A percentile compares a stretch with the other conserved stretches of the same genome.
Evolutionary conservation across 2,888 invertebrate genomes (phyloP).

Genomic region (Craniophora ligustri): DNA sequence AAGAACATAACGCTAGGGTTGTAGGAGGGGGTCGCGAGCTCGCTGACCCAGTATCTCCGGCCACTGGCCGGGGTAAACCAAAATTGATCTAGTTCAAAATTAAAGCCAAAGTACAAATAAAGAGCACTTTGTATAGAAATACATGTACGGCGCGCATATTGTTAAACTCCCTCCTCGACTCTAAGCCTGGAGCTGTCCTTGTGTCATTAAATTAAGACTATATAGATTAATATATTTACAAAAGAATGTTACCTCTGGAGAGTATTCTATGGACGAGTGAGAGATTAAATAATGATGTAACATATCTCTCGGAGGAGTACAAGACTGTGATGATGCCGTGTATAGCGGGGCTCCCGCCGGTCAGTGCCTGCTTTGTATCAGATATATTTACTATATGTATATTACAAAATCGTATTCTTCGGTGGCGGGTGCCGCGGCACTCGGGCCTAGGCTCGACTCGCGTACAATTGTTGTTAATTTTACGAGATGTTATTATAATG

Average conservation of each 20-base stretch:
- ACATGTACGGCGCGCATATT: too few species aligned
- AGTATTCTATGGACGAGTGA: conserved; percentile 20
- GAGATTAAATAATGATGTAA: conserved; percentile 5
- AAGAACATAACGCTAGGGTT: background rate
- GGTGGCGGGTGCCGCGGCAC: conserved; percentile 12
- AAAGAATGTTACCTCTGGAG: conserved; percentile 56
- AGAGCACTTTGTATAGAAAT: too few species aligned
- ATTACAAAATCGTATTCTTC: conserved; percentile 21
- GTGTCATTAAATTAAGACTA: conserved; percentile 41
- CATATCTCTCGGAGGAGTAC: conserved; percentile 35
- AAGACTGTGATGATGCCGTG: conserved; percentile 58
- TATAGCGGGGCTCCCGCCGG: conserved; percentile 22
- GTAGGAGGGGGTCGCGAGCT: background rate
- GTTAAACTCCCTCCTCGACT: too few species aligned
- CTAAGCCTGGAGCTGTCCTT: too few species aligned
- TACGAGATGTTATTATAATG: too few species aligned
- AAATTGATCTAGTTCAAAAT: too few species aligned
- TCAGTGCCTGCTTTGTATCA: conserved; percentile 51
- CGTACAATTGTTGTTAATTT: conserved; percentile 56
- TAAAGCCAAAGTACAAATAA: too few species aligned
- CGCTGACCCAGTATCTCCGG: background rate
- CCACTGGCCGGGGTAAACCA: conserved; percentile 4
- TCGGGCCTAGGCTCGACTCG: conserved; percentile 17
- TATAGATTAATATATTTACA: conserved; percentile 55
- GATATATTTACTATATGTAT: conserved; percentile 39